These are phyloP conservation scores for Idaea straminata DNA, from an alignment of 2,888 invertebrate species.

Conservation along the genomic window DNA sequence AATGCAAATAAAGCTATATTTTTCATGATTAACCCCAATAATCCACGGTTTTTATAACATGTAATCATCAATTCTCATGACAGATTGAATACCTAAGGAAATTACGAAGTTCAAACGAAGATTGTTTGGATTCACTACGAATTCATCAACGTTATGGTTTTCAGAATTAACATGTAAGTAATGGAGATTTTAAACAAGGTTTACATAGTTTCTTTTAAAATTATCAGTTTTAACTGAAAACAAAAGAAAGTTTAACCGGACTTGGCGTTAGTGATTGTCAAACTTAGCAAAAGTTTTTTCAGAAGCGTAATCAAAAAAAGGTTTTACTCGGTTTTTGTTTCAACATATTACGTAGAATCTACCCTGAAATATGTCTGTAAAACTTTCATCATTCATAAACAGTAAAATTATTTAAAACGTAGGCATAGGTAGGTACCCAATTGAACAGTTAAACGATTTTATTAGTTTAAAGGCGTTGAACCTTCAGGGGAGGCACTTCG, in stretches of 20 bases:
- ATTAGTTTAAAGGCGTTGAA: constrained; percentile 19
- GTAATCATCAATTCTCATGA: constrained; percentile 23
- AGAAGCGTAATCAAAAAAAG: neutral
- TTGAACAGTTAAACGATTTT: constrained; percentile 20
- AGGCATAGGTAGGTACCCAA: constrained; percentile 1
- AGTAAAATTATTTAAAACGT: neutral
- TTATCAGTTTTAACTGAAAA: too few relatives aligned
- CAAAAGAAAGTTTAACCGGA: too few relatives aligned
- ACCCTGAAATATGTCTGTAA: neutral
- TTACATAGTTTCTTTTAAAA: too few relatives aligned
- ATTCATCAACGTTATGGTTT: neutral
- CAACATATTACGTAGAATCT: neutral
- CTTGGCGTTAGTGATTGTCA: too few relatives aligned
- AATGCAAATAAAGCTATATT: constrained; percentile 46
- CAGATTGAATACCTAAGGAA: constrained; percentile 13
- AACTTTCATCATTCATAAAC: too few relatives aligned
- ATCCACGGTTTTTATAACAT: constrained; percentile 27
- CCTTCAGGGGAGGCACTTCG: constrained; percentile 22
- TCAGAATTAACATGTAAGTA: neutral
- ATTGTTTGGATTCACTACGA: neutral
- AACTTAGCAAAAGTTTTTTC: neutral
- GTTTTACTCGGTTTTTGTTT: neutral
- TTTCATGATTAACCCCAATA: constrained; percentile 30
- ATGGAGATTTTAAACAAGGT: too few relatives aligned
- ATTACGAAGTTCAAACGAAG: neutral